Evolutionary conservation across 2,888 invertebrate genomes (phyloP).

Genomic region (Hermaeophaga mercurialis): DNA sequence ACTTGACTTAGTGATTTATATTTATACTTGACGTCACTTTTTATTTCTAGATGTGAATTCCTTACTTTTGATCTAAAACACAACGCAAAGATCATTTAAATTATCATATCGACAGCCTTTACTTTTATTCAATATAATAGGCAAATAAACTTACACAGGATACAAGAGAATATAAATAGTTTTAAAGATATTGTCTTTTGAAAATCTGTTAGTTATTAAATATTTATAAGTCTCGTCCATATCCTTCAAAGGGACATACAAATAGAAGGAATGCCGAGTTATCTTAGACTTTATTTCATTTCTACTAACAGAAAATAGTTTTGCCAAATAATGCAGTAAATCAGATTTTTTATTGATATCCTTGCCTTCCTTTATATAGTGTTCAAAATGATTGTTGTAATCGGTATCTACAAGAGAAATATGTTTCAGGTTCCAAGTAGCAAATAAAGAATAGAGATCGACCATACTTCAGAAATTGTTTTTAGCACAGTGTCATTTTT

Average conservation of each 20-base stretch:
- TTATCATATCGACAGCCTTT: too few relatives aligned
- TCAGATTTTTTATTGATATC: constrained; percentile 61
- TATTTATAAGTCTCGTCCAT: constrained; percentile 66
- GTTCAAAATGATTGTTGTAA: constrained; percentile 49
- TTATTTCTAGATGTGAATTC: constrained; percentile 42
- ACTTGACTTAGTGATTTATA: constrained; percentile 43
- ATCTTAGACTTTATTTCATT: constrained; percentile 54
- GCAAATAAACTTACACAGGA: constrained; percentile 65
- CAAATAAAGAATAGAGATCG: too few relatives aligned
- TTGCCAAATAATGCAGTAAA: constrained; percentile 55
- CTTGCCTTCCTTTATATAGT: constrained; percentile 60
- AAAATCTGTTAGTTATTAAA: constrained; percentile 61
- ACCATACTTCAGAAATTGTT: too few relatives aligned
- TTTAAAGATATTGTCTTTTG: constrained; percentile 61
- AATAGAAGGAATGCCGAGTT: constrained; percentile 68
- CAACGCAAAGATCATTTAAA: constrained; percentile 16
- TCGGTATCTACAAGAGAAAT: too few relatives aligned
- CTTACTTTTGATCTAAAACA: constrained; percentile 49
- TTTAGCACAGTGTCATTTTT: too few relatives aligned
- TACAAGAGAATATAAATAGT: constrained; percentile 72
- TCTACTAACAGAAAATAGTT: constrained; percentile 50
- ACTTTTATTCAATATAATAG: too few relatives aligned
- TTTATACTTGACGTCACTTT: constrained; percentile 35
- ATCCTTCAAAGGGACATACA: constrained; percentile 64
- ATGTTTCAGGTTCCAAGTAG: too few relatives aligned